Evolutionary conservation across 1,140 invertebrate genomes (phyloP).

Genomic region (Trichonephila inaurata): DNA sequence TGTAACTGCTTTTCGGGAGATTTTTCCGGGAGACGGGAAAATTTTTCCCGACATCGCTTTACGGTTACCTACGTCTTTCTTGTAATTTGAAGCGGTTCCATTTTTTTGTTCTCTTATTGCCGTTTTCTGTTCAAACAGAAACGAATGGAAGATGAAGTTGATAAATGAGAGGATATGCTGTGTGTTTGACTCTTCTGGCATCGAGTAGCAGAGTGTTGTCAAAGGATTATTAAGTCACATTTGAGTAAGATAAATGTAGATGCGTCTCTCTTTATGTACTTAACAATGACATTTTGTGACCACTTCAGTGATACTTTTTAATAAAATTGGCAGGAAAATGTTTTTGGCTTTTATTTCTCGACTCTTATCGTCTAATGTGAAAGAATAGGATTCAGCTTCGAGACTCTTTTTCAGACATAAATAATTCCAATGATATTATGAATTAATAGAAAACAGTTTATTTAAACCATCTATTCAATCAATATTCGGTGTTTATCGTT

Average conservation of each 20-base stretch:
- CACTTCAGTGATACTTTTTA: no score
- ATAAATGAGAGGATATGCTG: background rate
- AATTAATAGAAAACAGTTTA: no score
- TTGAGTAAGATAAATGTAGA: background rate
- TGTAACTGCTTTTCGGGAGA: conserved; percentile 14
- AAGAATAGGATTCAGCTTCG: no score
- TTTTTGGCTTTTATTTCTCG: no score
- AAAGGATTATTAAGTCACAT: conserved; percentile 1
- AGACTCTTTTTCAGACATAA: no score
- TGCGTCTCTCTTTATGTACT: no score
- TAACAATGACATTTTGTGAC: no score
- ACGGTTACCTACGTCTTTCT: background rate
- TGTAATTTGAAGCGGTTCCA: background rate
- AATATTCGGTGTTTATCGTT: no score
- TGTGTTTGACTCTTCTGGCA: background rate
- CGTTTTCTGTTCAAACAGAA: background rate
- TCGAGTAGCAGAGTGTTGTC: background rate
- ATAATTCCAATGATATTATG: no score
- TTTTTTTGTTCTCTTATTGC: background rate
- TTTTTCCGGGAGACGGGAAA: conserved; percentile 27
- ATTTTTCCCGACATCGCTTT: background rate
- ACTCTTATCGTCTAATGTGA: no score
- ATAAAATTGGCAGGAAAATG: no score
- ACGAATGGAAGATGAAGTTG: conserved; percentile 13
- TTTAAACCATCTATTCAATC: no score